Evolutionary conservation across 2,888 invertebrate species (phyloP).

Genomic region (Napeogenes sylphis): DNA sequence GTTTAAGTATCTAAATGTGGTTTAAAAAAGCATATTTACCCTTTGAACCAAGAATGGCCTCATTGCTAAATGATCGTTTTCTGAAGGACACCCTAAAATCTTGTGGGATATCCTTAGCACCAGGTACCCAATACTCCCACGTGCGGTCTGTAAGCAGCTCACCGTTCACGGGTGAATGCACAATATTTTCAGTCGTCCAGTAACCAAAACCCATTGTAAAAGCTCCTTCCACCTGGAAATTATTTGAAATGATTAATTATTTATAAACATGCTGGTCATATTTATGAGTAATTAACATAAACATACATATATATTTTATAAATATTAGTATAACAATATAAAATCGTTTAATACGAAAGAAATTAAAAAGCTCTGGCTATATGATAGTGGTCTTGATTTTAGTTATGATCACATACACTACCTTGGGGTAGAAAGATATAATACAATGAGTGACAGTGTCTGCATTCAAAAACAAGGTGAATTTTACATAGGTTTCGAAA

Average conservation of each 20-base stretch:
- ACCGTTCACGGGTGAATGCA: constrained; percentile 80
- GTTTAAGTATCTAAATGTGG: background rate
- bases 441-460: too few relatives aligned
- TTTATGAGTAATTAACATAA: too few relatives aligned
- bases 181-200: constrained; percentile 83
- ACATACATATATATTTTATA: too few relatives aligned
- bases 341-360: too few relatives aligned
- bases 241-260: background rate
- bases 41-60: constrained; percentile 26
- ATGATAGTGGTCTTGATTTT: too few relatives aligned
- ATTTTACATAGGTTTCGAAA: too few relatives aligned
- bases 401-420: too few relatives aligned
- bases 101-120: constrained; percentile 84
- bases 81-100: constrained; percentile 83
- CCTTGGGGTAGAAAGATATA: too few relatives aligned
- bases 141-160: constrained; percentile 83
- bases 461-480: too few relatives aligned
- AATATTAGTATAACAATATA: too few relatives aligned
- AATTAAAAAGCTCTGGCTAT: too few relatives aligned
- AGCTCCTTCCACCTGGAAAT: constrained; percentile 81
- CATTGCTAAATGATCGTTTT: constrained; percentile 54
- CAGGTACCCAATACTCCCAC: constrained; percentile 87
- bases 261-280: background rate
- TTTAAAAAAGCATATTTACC: constrained; percentile 19
- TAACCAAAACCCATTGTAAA: constrained; percentile 86